phyloP scores from a whole-genome alignment of 2,888 invertebrate genomes.

The Unio delphinus region DNA sequence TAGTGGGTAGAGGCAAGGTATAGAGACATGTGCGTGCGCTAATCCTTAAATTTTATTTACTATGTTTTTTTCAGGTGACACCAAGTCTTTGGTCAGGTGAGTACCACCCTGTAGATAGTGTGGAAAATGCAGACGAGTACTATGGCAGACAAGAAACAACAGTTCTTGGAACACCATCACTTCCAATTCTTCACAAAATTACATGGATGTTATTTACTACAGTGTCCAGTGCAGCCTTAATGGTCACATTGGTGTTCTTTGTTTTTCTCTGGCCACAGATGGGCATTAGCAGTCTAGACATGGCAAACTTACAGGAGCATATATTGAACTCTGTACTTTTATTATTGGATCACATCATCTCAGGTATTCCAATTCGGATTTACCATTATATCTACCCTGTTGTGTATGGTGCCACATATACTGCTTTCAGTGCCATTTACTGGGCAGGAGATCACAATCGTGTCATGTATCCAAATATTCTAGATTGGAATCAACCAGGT shows the following conservation, averaged over 20 bases:
- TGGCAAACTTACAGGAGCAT: conserved; percentile 58
- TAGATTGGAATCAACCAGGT: conserved; percentile 63
- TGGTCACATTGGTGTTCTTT: conserved; percentile 64
- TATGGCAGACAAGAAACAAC: background rate
- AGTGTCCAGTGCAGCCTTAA: conserved; percentile 40
- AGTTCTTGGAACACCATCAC: background rate
- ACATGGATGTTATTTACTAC: conserved; percentile 56
- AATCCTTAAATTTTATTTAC: no score
- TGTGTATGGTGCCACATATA: conserved; percentile 54
- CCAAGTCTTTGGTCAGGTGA: conserved; percentile 3
- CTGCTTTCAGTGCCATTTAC: conserved; percentile 57
- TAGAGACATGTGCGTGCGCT: no score
- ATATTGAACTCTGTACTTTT: conserved; percentile 59
- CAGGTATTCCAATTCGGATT: conserved; percentile 56
- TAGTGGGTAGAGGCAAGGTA: no score
- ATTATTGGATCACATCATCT: conserved; percentile 52
- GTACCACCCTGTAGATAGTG: background rate
- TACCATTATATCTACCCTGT: conserved; percentile 57
- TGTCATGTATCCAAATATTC: conserved; percentile 60
- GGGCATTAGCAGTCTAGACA: background rate
- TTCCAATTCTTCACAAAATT: conserved; percentile 41
- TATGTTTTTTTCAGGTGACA: background rate
- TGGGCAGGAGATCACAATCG: conserved; percentile 56
- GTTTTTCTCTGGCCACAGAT: conserved; percentile 49
- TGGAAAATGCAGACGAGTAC: background rate